These are phyloP conservation scores for Arrhopalites spinosus DNA, from an alignment of 2,888 invertebrate species.

Conservation along the genomic window DNA sequence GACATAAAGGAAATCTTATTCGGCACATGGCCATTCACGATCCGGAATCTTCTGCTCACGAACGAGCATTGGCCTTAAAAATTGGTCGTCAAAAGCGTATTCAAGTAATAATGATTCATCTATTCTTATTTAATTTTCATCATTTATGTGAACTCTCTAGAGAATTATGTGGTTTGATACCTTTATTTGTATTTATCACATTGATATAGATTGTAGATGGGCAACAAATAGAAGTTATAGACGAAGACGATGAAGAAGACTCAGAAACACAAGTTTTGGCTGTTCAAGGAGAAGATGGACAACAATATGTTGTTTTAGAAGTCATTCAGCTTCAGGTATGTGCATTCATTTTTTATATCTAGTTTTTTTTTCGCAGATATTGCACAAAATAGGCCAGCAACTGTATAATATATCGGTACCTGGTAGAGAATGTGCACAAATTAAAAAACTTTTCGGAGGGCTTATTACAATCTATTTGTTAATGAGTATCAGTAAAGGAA, in stretches of 20 bases:
- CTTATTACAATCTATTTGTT: neutral
- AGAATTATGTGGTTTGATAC: too few relatives aligned
- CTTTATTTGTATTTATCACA: neutral
- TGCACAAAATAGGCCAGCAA: neutral
- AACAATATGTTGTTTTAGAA: slow-evolving; percentile 87
- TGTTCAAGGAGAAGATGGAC: slow-evolving; percentile 74
- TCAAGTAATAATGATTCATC: slow-evolving; percentile 63
- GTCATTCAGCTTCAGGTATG: slow-evolving; percentile 73
- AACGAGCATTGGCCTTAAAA: slow-evolving; percentile 76
- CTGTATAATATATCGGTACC: neutral
- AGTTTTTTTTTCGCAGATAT: neutral
- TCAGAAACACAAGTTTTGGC: slow-evolving; percentile 69
- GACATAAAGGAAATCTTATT: slow-evolving; percentile 89
- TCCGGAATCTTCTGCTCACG: slow-evolving; percentile 77
- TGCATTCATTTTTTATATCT: too few relatives aligned
- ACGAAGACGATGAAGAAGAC: slow-evolving; percentile 61
- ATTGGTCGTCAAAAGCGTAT: slow-evolving; percentile 78
- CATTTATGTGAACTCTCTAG: neutral
- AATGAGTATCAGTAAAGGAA: slow-evolving; percentile 58
- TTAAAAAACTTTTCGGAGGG: too few relatives aligned
- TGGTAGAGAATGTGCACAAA: neutral
- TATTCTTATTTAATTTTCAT: slow-evolving; percentile 3
- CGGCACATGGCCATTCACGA: slow-evolving; percentile 90
- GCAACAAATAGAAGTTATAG: slow-evolving; percentile 61
- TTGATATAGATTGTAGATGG: slow-evolving; percentile 58